Evolutionary conservation across 2,113 vertebrate species (phyloP), one percentile per base, ranked within the genome.

Genomic region (Bos indicus): DNA sequence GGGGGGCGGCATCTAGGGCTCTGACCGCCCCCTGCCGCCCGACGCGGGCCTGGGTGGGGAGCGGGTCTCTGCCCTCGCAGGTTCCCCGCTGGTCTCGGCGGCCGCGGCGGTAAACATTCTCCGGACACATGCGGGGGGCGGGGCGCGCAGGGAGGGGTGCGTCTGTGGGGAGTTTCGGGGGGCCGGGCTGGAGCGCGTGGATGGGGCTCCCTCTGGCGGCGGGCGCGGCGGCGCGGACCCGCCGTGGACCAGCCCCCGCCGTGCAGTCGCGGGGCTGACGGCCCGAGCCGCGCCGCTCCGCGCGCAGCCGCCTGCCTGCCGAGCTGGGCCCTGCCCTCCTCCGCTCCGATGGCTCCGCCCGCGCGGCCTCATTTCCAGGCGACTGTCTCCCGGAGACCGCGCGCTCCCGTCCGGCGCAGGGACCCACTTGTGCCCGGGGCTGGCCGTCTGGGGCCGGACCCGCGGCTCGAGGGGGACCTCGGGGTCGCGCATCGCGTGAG

Each of bases 341-440:
- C 67, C 11, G 64, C 91, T 33, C 83, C 23, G 3, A 59, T 88
- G 90, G 96, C 97, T 97, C 96, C 97, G 90, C 97, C 97, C 14
- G 98, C 95, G 92, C 94, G 96, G 95, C 97, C 98, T 97, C 93
- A 97, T 98, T 98, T 98, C 97, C 91, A 95, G 81, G 93, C 91
- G 95, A 95, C 96, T 3, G 96, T 98, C 86, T 98, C 97, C 95
- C 52, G 71, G 97, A 89, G 96, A 98, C 96, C 62, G 97, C 91
- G 90, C 96, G 40, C 60, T 52, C 90, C 60, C 82, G 12, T 6
- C n/a, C 81, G 43, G 57, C 26, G 87, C 40, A 77, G 87, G 52
- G 96, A 96, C 77, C 95, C 97, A 94, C 97, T 97, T 97, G 95
- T 94, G 94, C 74, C 88, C 13, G 91, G 62, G 89, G 40, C 3